phyloP scores from a whole-genome alignment of 1,140 invertebrate species.

The Brachystomella parvula region DNA sequence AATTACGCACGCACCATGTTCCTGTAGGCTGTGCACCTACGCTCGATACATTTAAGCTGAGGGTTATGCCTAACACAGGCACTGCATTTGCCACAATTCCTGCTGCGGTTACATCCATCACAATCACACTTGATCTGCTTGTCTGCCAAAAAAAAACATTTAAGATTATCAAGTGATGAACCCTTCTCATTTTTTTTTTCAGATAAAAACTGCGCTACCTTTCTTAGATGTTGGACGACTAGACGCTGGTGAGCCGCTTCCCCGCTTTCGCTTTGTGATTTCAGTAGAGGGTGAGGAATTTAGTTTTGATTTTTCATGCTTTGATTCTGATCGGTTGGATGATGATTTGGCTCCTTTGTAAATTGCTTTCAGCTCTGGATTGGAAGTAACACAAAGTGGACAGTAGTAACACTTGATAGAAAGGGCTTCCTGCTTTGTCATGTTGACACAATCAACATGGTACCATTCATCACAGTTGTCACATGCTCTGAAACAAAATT shows the following conservation, averaged over 20 bases:
- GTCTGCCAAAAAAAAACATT: background rate
- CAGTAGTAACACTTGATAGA: conserved; percentile 91
- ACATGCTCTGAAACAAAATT: conserved; percentile 61
- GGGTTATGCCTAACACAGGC: too few relatives aligned
- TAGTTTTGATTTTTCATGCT: background rate
- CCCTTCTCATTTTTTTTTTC: conserved; percentile 14
- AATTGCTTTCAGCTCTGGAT: conserved; percentile 68
- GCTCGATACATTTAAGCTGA: too few relatives aligned
- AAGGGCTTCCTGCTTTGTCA: conserved; percentile 85
- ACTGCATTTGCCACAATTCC: conserved; percentile 1
- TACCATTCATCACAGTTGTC: conserved; percentile 98
- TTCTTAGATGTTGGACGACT: background rate
- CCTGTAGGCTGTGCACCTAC: too few relatives aligned
- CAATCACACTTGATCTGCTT: conserved; percentile 4
- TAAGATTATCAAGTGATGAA: background rate
- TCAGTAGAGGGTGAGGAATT: too few relatives aligned
- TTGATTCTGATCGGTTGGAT: background rate
- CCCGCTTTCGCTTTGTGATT: conserved; percentile 37
- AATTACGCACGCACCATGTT: too few relatives aligned
- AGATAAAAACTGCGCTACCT: conserved; percentile 11
- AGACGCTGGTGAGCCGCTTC: background rate
- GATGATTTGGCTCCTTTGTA: conserved; percentile 52
- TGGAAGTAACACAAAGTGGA: conserved; percentile 67
- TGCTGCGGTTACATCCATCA: background rate
- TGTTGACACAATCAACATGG: conserved; percentile 93